Conservation (phyloP, 2,888 invertebrate genomes). For the Aspidapion aeneum region DNA sequence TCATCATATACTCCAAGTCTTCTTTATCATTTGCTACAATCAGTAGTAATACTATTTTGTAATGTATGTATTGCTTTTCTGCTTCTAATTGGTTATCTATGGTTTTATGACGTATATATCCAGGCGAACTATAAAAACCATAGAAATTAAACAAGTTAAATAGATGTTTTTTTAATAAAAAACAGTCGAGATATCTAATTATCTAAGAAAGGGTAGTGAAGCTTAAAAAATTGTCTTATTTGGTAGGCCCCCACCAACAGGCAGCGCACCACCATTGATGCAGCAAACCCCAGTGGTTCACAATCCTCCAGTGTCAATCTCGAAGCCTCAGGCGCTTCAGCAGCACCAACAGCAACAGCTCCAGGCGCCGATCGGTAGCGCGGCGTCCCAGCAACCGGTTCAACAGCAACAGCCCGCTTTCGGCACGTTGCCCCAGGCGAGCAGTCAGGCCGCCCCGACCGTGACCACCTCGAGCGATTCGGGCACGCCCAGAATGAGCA, state of each 20-base stretch:
- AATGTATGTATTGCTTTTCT: no score
- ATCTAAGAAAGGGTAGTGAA: no score
- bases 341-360: constrained; percentile 8
- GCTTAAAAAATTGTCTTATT: no score
- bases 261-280: constrained; percentile 46
- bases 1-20: no score
- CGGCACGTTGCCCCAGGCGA: neutral
- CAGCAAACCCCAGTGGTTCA: constrained; percentile 45
- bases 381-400: constrained; percentile 17
- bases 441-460: neutral
- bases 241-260: constrained; percentile 44
- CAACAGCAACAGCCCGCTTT: constrained; percentile 14
- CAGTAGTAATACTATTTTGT: no score
- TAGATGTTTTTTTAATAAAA: no score
- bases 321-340: constrained; percentile 16
- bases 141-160: no score
- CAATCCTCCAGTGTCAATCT: constrained; percentile 26
- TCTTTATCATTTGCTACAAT: no score
- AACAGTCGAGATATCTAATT: no score
- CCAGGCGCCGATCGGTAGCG: neutral
- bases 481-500: neutral
- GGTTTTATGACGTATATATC: no score
- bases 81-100: no score
- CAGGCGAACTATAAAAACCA: no score
- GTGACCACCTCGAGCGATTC: neutral